phyloP scores from a whole-genome alignment of 2,113 vertebrate species.

The Heterochromis multidens region DNA sequence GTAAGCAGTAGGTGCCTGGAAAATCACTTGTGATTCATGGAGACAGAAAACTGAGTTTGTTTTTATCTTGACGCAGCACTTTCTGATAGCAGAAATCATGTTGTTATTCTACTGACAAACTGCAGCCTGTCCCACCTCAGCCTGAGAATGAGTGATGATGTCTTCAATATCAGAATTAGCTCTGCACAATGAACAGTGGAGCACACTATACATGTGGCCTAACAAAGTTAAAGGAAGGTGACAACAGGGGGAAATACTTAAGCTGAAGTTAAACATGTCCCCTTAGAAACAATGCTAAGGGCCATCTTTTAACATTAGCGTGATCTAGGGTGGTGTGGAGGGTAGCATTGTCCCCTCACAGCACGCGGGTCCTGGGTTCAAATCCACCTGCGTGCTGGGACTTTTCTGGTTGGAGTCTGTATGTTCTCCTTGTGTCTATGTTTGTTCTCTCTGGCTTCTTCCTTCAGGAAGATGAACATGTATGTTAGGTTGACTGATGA shows the following conservation, averaged over 20 bases:
- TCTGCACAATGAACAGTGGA: not conserved
- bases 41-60: not conserved
- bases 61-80: not conserved
- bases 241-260: not conserved
- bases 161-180: not conserved
- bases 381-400: too few relatives aligned
- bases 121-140: not conserved
- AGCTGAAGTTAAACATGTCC: not conserved
- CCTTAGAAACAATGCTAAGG: not conserved
- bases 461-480: too few relatives aligned
- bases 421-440: too few relatives aligned
- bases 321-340: not conserved
- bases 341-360: too few relatives aligned
- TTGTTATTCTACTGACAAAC: slow-evolving; percentile 2
- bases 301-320: not conserved
- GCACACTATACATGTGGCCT: not conserved
- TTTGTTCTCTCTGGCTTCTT: too few relatives aligned
- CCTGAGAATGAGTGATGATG: not conserved
- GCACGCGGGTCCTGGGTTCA: too few relatives aligned
- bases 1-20: not conserved
- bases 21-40: not conserved
- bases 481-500: too few relatives aligned
- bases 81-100: slow-evolving; percentile 23
- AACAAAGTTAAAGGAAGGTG: not conserved
- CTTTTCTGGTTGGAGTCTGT: too few relatives aligned